Evolutionary conservation across 2,888 invertebrate species (phyloP).

Genomic region (Eudemis profundana): DNA sequence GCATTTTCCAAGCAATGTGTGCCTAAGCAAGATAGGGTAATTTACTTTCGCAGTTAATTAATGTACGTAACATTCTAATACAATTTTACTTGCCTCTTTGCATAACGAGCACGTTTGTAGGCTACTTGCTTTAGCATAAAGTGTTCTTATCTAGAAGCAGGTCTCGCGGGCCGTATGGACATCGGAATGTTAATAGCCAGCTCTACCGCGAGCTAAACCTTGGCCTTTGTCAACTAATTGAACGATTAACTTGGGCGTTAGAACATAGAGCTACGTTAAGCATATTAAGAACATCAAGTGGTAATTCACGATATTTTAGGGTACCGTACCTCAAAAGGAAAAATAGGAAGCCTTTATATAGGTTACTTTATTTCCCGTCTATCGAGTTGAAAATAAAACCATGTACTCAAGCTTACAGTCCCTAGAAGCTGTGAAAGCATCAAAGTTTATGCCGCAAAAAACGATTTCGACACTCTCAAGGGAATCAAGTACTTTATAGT

Average conservation of each 20-base stretch:
- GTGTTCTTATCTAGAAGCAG: slow-evolving; percentile 37
- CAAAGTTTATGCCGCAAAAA: too few relatives aligned
- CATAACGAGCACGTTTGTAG: slow-evolving; percentile 31
- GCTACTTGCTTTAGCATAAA: slow-evolving; percentile 31
- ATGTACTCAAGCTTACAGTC: too few relatives aligned
- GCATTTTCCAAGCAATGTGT: slow-evolving; percentile 15
- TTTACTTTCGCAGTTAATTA: slow-evolving; percentile 32
- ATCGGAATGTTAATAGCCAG: slow-evolving; percentile 26
- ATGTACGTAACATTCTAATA: slow-evolving; percentile 26
- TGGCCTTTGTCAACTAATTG: slow-evolving; percentile 37
- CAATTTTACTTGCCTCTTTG: slow-evolving; percentile 27
- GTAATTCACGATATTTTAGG: too few relatives aligned
- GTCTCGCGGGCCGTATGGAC: slow-evolving; percentile 23
- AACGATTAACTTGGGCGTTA: slow-evolving; percentile 3
- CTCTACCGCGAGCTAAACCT: slow-evolving; percentile 25
- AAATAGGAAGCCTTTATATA: too few relatives aligned
- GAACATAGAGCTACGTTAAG: background rate
- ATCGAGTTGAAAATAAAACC: too few relatives aligned
- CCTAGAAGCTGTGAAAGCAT: too few relatives aligned
- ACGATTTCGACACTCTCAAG: too few relatives aligned
- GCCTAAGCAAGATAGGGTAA: slow-evolving; percentile 15
- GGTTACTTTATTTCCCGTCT: too few relatives aligned
- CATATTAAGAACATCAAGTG: too few relatives aligned
- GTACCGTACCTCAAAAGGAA: too few relatives aligned
- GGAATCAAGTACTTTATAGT: too few relatives aligned